phyloP scores from a whole-genome alignment of 2,888 invertebrate genomes.

The Caradrina kadenii region DNA sequence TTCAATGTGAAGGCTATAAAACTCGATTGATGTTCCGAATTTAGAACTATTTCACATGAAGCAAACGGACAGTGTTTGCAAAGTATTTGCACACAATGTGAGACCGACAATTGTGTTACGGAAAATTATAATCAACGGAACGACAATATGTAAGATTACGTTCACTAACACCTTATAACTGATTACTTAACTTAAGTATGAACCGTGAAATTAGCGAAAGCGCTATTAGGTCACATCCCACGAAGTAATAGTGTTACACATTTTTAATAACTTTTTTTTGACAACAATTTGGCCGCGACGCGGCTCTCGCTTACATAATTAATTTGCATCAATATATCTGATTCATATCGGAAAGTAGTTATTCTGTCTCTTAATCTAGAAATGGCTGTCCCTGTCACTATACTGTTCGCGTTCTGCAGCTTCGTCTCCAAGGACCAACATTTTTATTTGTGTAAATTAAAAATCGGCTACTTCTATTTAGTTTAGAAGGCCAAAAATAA shows the following conservation, averaged over 20 bases:
- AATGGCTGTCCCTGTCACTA: not conserved
- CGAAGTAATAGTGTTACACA: not conserved
- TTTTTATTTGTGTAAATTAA: not conserved
- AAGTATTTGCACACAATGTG: slow-evolving; percentile 40
- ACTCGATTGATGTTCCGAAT: slow-evolving; percentile 69
- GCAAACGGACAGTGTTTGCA: slow-evolving; percentile 43
- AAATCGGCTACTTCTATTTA: not conserved
- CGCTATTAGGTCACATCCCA: not conserved
- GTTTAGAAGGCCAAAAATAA: not conserved
- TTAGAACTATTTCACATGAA: slow-evolving; percentile 62
- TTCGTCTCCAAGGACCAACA: slow-evolving; percentile 12
- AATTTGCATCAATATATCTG: too few relatives aligned
- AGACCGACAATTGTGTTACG: slow-evolving; percentile 33
- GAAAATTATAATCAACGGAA: slow-evolving; percentile 33
- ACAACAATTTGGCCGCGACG: not conserved
- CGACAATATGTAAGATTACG: slow-evolving; percentile 37
- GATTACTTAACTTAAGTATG: slow-evolving; percentile 12
- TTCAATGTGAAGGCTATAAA: slow-evolving; percentile 73
- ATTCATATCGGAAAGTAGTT: too few relatives aligned
- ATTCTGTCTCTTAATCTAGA: not conserved
- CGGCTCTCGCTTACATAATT: too few relatives aligned
- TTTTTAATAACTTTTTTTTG: not conserved
- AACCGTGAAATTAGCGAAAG: slow-evolving; percentile 13
- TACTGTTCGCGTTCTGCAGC: too few relatives aligned
- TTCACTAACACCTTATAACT: slow-evolving; percentile 17